phyloP scores from a whole-genome alignment of 2,797 vertebrate species.

The Acipenser transmontanus region DNA sequence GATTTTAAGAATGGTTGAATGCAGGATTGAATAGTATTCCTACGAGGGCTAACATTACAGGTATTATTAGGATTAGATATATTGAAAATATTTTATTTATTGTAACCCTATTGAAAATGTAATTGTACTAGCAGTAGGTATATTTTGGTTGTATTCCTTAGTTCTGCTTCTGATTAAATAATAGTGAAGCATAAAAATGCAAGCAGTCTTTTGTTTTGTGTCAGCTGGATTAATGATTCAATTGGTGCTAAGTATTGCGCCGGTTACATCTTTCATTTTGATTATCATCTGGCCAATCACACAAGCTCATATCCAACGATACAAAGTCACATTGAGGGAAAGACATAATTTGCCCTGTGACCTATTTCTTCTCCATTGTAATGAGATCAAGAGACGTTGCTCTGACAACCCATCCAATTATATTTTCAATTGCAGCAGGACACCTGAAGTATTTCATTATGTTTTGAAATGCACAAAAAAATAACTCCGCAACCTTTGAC shows the following conservation, averaged over 20 bases:
- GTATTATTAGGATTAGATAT: too few species aligned
- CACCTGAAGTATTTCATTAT: conserved; percentile 29
- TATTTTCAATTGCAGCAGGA: conserved; percentile 26
- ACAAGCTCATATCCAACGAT: not conserved
- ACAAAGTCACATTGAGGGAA: not conserved
- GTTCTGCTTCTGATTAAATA: too few species aligned
- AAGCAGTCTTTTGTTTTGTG: not conserved
- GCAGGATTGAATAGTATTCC: too few species aligned
- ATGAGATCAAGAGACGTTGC: conserved; percentile 25
- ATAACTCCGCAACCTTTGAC: not conserved
- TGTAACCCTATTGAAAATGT: too few species aligned
- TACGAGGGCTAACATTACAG: too few species aligned
- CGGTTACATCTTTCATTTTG: conserved; percentile 9
- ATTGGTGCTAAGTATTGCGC: not conserved
- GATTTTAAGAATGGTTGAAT: too few species aligned
- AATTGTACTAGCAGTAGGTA: too few species aligned
- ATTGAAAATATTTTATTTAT: too few species aligned
- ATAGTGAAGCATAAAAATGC: too few species aligned
- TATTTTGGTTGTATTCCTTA: too few species aligned
- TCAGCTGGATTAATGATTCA: not conserved
- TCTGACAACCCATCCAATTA: conserved; percentile 25
- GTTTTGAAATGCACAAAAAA: not conserved
- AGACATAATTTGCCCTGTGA: conserved; percentile 9
- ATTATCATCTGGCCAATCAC: conserved; percentile 12
- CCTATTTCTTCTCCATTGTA: conserved; percentile 11